phyloP scores from a whole-genome alignment of 2,797 vertebrate genomes.

The Cheirogaleus major region DNA sequence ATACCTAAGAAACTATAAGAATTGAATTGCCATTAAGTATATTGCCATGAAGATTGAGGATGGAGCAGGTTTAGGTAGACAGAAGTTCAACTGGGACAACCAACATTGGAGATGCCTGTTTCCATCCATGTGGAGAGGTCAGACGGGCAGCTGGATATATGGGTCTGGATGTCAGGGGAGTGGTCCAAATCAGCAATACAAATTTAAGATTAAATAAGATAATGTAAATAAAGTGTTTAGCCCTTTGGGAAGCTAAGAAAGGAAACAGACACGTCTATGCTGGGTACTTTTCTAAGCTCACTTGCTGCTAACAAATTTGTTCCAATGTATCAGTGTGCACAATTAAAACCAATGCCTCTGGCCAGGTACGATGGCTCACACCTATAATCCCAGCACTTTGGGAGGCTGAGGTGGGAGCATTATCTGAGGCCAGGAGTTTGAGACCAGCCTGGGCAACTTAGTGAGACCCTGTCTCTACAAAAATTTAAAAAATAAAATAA shows the following conservation, averaged over 20 bases:
- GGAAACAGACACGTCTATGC: neutral
- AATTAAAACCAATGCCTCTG: neutral
- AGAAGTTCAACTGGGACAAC: neutral
- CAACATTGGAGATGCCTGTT: neutral
- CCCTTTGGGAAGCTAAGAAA: neutral
- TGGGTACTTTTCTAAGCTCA: neutral
- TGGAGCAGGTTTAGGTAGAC: neutral
- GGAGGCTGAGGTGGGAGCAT: neutral
- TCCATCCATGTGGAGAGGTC: neutral
- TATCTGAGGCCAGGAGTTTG: neutral
- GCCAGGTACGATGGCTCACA: neutral
- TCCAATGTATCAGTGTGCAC: neutral
- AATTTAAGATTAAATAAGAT: neutral
- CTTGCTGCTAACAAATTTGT: neutral
- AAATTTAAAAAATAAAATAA: neutral
- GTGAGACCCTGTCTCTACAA: neutral
- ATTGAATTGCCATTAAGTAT: neutral
- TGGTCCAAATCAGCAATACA: neutral
- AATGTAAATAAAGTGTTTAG: neutral
- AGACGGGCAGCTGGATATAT: accelerated
- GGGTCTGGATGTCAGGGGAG: neutral
- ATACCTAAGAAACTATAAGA: neutral
- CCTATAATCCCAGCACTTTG: neutral
- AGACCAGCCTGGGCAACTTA: neutral
- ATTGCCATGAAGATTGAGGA: neutral